Base-by-base conservation (phyloP, 2,888 invertebrate species). In the Barypeithes pellucidus region DNA sequence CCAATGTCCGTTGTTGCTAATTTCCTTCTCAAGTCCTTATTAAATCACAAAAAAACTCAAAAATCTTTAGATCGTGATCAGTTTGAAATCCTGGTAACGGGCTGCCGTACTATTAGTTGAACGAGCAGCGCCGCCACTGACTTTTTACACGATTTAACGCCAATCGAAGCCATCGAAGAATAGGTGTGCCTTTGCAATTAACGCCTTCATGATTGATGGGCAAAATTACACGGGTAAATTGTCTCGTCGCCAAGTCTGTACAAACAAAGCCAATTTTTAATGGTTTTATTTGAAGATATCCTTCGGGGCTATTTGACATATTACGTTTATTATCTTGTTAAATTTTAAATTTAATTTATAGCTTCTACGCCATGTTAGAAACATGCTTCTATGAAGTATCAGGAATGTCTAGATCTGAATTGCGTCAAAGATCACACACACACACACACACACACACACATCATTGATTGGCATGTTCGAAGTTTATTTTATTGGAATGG, bases 171-270 rank as follows among this genome's bases (percentile, higher is more conserved):
- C 61, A 52, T 71, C 65, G 45, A 71, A 45, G 68, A 41, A 43
- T 62, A 61, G 66, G 72, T 54, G 72, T 72, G 72, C 61, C 61
- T 66, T 50, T 60, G 67, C 72, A 72, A 72, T 72, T 72, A 72
- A 67, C 72, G 72, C 72, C 67, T 45, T 60, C 52, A 61, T 72
- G 67, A 72, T 72, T 72, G 72, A 72, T 67, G 72, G 60, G 60
- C 33, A 52, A 66, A 72, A 72, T 72, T 72, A 67, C 72, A 65
- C 59, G 71, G 59, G 36, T 66, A 66, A 71, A 71, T 71, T 66
- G 59, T 43, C 61, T 68, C 39, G 61, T 59, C 47, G 36, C 47
- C 45, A 61, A 57, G 43, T 71, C 41, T 71, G 33, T 65, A 18
- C 50, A 57, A 70, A 70, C 39, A 63, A 63, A 43, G n/a, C 22